Base-by-base conservation (phyloP, 2,797 vertebrate genomes). In the Discoglossus pictus region DNA sequence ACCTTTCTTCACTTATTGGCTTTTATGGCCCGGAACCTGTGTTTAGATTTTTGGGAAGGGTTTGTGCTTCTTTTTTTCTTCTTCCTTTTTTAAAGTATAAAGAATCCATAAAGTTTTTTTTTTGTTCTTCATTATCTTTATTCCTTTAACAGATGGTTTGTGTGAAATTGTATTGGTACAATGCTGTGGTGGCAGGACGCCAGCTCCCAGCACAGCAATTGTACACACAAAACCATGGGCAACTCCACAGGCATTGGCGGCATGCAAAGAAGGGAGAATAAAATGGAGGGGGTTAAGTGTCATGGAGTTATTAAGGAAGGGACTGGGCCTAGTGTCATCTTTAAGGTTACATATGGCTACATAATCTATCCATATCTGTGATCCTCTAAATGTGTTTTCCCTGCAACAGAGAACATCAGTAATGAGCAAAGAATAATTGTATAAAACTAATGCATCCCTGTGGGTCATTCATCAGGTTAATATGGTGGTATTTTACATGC, bases 101-200 rank as follows among this genome's bases (percentile, higher is more conserved):
- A 46, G 17, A 9, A 13, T 18, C 17, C 15, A 7, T 15, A 4
- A 7, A 3, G 5, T 42, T 42, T 3, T 17, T 15, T 42, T 42
- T n/a, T n/a, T 31, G 27, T n/a, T 7, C 36, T 39, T 39, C 39
- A 42, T 42, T 42, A 42, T 42, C 39, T 42, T 42, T 42, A 42
- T 42, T 4, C 4, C 39, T 42, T 42, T 42, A 42, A 4, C 39
- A 42, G 39, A 42, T 42, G 39, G 39, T 42, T 15, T n/a, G 4
- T 31, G 27, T 31, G 27, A 31, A 31, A 12, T 42, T 8, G n/a
- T 8, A 42, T 42, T 2, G 39, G n/a, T 42, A 42, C 39, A 42
- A 4, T 2, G 39, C 39, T 4, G 13, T 8, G 27, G 4, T 42
- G 39, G 39, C 39, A 42, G 4, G 39, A 42, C 9, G 39, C 39